Conservation (phyloP, 2,113 vertebrate species). For the Gallinago jamesoni region DNA sequence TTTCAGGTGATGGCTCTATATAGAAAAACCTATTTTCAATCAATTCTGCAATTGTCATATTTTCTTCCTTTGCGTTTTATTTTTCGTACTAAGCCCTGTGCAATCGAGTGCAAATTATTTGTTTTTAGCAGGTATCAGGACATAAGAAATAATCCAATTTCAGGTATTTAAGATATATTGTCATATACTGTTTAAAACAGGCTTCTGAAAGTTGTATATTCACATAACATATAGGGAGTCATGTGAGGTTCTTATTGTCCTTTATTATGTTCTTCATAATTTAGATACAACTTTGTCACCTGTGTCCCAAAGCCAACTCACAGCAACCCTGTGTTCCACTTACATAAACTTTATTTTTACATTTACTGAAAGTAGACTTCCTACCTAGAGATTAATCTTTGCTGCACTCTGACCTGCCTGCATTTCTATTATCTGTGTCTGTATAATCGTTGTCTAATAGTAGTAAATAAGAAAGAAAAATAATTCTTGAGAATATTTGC, state of each 20-base stretch:
- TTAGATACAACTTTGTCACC: slow-evolving; percentile 17
- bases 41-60: rapidly evolving
- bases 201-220: not conserved
- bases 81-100: not conserved
- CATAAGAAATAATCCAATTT: not conserved
- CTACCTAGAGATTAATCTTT: slow-evolving; percentile 3
- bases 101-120: not conserved
- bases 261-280: not conserved
- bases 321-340: not conserved
- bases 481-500: slow-evolving; percentile 1
- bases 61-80: not conserved
- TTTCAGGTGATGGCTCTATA: not conserved
- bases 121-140: not conserved
- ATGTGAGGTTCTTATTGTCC: not conserved
- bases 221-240: not conserved
- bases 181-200: not conserved
- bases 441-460: not conserved
- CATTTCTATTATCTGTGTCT: not conserved
- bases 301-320: not conserved
- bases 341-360: not conserved
- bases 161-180: not conserved
- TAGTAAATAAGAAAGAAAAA: slow-evolving; percentile 23
- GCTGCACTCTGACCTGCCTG: not conserved
- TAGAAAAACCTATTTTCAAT: not conserved
- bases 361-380: not conserved